Evolutionary conservation across 2,113 vertebrate genomes (phyloP), one percentile per base, ranked within the genome.

Genomic region (Lampris megalopsis): DNA sequence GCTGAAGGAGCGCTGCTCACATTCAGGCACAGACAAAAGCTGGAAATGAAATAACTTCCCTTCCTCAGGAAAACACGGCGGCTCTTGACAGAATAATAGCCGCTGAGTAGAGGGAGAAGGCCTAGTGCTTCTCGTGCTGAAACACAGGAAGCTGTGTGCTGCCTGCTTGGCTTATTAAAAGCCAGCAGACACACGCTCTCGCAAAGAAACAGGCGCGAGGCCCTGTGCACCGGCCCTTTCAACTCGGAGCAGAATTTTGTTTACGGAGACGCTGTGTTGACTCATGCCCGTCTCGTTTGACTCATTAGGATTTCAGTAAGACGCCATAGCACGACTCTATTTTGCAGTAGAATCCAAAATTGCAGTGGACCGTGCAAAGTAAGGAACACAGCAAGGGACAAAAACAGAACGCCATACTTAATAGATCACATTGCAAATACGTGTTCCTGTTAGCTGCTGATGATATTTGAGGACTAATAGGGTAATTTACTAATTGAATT

Each of bases 41-140:
- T 97, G 98, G 98, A 99, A 99, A 98, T 99, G 97, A 98, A 98
- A 97, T 96, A 96, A 97, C 96, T 97, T 99, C 97, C 97, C 97
- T 95, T 95, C 89, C 42, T 13, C 86, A 94, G 95, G 94, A 96
- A 95, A 94, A 92, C 93, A 93, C 88, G 79, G 92, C 78, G 93
- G 95, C 96, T 97, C 96, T 94, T 92, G 96, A 96, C 96, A 97
- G 96, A 97, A 98, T 97, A 98, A 99, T 96, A 97, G 96, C 92
- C 80, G 90, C 94, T 88, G 92, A 88, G 87, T 94, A 93, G 94
- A 93, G 90, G 81, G 86, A 91, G 95, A 95, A 95, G 94, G 94
- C 86, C 52, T 0, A 80, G 68, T 4, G 57, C 83, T 60, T 85
- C 83, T 82, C 83, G 89, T 88, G 92, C 94, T 94, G 91, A 91